Evolutionary conservation across 2,888 invertebrate species (phyloP).

Genomic region (Nephrotoma appendiculata): DNA sequence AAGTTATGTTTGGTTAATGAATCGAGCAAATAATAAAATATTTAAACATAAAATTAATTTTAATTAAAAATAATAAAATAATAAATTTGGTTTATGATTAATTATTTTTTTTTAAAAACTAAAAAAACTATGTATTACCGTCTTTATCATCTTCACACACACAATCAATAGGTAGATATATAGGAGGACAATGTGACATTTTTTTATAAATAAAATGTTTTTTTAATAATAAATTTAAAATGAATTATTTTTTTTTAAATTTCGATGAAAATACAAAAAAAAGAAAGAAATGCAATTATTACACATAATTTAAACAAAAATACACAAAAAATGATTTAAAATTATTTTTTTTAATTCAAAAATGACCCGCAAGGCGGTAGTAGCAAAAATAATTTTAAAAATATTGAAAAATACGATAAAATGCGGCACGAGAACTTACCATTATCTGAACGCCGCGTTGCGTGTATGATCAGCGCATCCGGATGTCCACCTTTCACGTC

Average conservation of each 20-base stretch:
- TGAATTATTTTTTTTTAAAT: background rate
- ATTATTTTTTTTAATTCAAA: background rate
- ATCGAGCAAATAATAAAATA: background rate
- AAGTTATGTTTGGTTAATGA: background rate
- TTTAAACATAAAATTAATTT: background rate
- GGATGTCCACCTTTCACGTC: constrained; percentile 86
- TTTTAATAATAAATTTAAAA: background rate
- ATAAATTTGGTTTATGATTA: background rate
- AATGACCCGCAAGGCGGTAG: background rate
- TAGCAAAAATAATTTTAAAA: background rate
- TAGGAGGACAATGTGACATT: background rate
- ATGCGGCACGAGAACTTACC: constrained; percentile 18
- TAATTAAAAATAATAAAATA: background rate
- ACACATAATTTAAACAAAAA: background rate
- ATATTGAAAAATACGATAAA: too few relatives aligned
- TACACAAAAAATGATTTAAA: background rate
- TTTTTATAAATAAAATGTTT: background rate
- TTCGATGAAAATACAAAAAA: background rate
- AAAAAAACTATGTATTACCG: constrained; percentile 21
- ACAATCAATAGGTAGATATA: background rate
- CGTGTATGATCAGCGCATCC: constrained; percentile 90
- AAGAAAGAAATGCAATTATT: background rate
- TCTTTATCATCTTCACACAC: constrained; percentile 34
- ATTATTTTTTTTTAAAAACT: background rate
- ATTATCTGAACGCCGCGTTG: constrained; percentile 44